Evolutionary conservation across 2,888 invertebrate genomes (phyloP).

Genomic region (Clistopyga incitator): DNA sequence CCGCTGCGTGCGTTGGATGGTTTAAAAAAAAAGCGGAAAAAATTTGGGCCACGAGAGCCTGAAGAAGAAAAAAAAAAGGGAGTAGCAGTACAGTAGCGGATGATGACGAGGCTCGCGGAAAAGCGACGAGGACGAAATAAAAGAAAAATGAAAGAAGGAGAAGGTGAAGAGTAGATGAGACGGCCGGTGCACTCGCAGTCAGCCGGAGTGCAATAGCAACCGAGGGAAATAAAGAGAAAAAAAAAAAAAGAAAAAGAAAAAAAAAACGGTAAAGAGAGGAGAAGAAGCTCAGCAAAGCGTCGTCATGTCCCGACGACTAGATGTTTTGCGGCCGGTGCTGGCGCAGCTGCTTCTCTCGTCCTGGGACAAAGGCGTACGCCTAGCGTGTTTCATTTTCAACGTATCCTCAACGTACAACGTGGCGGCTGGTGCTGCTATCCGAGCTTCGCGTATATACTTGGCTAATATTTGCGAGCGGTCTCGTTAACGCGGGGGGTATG

Average conservation of each 20-base stretch:
- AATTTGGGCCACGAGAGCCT: not conserved
- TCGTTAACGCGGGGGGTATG: slow-evolving; percentile 57
- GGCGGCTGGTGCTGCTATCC: slow-evolving; percentile 7
- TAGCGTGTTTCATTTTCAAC: slow-evolving; percentile 59
- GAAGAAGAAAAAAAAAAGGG: slow-evolving; percentile 24
- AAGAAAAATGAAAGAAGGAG: not conserved
- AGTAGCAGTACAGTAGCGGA: not conserved
- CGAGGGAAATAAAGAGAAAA: too few species aligned
- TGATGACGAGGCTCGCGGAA: slow-evolving; percentile 21
- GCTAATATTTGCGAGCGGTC: slow-evolving; percentile 66
- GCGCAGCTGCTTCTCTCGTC: slow-evolving; percentile 26
- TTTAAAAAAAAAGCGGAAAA: not conserved
- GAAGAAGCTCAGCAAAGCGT: slow-evolving; percentile 31
- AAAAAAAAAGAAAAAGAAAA: too few species aligned
- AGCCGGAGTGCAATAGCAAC: not conserved
- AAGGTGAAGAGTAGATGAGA: not conserved
- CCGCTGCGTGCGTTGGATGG: slow-evolving; percentile 8
- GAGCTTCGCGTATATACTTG: slow-evolving; percentile 52
- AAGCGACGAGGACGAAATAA: slow-evolving; percentile 6
- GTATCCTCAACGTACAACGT: slow-evolving; percentile 14
- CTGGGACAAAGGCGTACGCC: slow-evolving; percentile 39
- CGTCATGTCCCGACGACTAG: slow-evolving; percentile 4
- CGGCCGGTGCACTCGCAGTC: not conserved
- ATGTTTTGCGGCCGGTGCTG: slow-evolving; percentile 28
- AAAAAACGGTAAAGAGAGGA: slow-evolving; percentile 11